Base-by-base conservation (phyloP, 2,797 vertebrate species). In the Alcedo quadribrachys region DNA sequence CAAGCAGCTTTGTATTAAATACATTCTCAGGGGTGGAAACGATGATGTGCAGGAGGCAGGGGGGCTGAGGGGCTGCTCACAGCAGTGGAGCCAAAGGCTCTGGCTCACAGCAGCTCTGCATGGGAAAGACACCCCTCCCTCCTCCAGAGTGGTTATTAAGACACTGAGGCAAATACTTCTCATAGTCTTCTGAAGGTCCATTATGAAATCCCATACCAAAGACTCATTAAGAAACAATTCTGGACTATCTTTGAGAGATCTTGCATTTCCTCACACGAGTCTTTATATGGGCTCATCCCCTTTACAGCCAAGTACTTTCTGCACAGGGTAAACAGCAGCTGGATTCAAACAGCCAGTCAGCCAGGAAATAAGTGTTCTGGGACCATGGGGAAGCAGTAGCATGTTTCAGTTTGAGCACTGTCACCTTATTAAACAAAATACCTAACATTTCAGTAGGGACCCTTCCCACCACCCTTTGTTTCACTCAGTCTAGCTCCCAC, bases 211-310 rank as follows among this genome's bases (percentile, higher is more conserved):
- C 25, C 3, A 8, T 58, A 68, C 67, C 2, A 0, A 55, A 62
- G 42, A 43, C n/a, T 74, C 84, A 89, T 57, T 85, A 76, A 85
- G 61, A 85, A 93, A 70, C 13, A 69, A 87, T 53, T 85, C 42
- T 10, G 2, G 11, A 21, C 70, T 76, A 85, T 93, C 90, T 92
- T 48, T 22, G 35, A 67, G 76, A 94, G 62, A 89, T 90, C 69
- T 78, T 54, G 77, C n/a, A 43, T 80, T 91, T 93, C 70, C 73
- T 89, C 88, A 90, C 58, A 48, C 4, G 8, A 75, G 61, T 30
- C 78, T 90, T 75, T 35, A 54, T 37, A 42, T 28, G 30, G 45
- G 60, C 71, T 93, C 62, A 83, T n/a, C 40, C 40, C 35, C 25
- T 88, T 78, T 54, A 81, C 2, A 82, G 20, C 10, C 28, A 62